Evolutionary conservation across 2,888 invertebrate genomes (phyloP), one percentile per base, ranked within the genome.

Genomic region (Drosophila kuntzei): DNA sequence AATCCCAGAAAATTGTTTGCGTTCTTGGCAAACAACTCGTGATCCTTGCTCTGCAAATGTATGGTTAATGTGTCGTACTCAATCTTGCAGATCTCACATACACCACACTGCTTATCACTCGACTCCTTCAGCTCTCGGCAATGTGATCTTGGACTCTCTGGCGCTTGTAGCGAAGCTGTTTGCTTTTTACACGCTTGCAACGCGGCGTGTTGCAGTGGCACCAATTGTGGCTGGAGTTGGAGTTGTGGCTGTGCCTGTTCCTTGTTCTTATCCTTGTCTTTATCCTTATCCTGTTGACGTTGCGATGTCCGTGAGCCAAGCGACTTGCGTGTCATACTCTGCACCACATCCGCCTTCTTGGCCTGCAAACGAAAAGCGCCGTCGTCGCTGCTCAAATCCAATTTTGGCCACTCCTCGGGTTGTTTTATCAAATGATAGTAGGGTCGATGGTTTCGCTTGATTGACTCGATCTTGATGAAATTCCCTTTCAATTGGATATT

Each of bases 41-140:
- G 97, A 81, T 95, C 95, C 80, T 95, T 95, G 29, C 95, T 95
- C 75, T 95, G 95, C 18, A 96, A 93, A 89, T 97, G 97, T 71
- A 95, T 93, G 14, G 94, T 94, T 12, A 96, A 93, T 87, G 95
- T 95, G 65, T 93, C 94, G 91, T 96, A 97, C 84, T 96, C 95
- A 50, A 94, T 93, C 89, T 95, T 95, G 91, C 97, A 97, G 91
- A 97, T 95, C 92, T 96, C 96, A 93, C 96, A 96, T 89, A 95
- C 96, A 16, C 96, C 96, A 43, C 94, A 94, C 73, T 93, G 92
- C 46, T 92, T 92, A 3, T 92, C 91, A 29, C 89, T 91, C 1
- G 91, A 85, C 36, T 91, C 90, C 57, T 90, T 90, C 3, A 64
- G 55, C 18, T 89, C 80, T 34, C 77, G 65, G 53, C 79, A 85